Evolutionary conservation across 53 echinoderm and acorn worm species (phyloP), one percentile per base, ranked within the genome.

Genomic region (Pentamera pediparva): DNA sequence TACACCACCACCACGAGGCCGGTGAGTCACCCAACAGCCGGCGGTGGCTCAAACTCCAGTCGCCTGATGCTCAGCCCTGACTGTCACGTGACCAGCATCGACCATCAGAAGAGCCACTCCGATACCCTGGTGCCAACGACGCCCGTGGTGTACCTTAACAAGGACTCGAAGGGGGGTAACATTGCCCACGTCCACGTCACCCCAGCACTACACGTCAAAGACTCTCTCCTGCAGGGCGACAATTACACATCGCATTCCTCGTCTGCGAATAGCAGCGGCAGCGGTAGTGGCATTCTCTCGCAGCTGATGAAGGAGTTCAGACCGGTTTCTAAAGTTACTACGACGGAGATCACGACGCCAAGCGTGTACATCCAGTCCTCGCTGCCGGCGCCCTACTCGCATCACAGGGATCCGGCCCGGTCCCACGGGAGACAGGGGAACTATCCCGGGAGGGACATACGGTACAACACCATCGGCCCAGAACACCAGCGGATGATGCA

Each of bases 141-240:
- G 12, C 67, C 67, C 29, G 67, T 67, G 67, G 67, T 67, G 37
- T 67, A 67, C 67, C 67, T 67, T 40, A 67, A 67, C 45, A 67
- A 67, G 45, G 67, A 67, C 39, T 41, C 67, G 5, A 67, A 67
- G 45, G 67, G 67, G 24, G 67, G 67, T 12, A 67, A 67, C 45
- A 67, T 67, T 21, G 67, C 67, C 13, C 67, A 67, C 30, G 67
- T 67, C 25, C 67, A 67, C 29, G 67, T 67, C 17, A 45, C 67
- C 18, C 67, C 67, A 21, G 67, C 67, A 4, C 41, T 22, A 2
- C 39, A 67, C 29, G 30, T 67, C 41, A 37, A 67, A 26, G 67
- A 41, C 39, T 12, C 47, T 31, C 27, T 67, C 67, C 41, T 67
- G 18, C 67, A 67, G 45, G 67, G 67, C 15, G 67, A 67, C 45